phyloP scores from a whole-genome alignment of 1,140 invertebrate species.

The Drosophila subpulchrella region DNA sequence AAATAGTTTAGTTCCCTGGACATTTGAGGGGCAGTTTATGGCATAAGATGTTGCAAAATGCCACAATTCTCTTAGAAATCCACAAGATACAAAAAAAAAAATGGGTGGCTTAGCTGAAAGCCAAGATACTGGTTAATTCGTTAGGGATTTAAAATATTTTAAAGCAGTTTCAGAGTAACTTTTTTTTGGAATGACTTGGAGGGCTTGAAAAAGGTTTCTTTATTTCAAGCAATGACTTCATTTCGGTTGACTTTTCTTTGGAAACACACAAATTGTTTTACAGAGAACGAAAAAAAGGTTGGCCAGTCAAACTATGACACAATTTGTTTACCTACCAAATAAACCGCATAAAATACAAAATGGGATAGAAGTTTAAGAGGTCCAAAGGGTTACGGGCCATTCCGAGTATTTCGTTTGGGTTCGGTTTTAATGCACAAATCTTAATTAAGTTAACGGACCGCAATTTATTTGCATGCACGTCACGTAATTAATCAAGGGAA shows the following conservation, averaged over 20 bases:
- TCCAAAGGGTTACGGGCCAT: slow-evolving; percentile 7
- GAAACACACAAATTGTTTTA: not conserved
- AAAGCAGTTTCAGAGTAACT: not conserved
- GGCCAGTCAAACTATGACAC: slow-evolving; percentile 15
- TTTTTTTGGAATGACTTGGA: not conserved
- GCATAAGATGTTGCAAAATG: not conserved
- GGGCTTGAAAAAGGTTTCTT: not conserved
- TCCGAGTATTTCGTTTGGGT: not conserved
- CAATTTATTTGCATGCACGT: slow-evolving; percentile 78
- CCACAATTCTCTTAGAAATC: not conserved
- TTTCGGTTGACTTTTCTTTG: not conserved
- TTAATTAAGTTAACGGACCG: slow-evolving; percentile 79
- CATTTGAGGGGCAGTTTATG: not conserved
- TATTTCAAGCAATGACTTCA: not conserved
- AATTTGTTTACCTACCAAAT: slow-evolving; percentile 4
- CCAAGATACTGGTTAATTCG: not conserved
- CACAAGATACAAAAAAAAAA: not conserved
- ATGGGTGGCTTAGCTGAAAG: too few species aligned
- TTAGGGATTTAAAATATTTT: not conserved
- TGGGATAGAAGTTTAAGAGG: not conserved
- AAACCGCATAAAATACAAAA: not conserved
- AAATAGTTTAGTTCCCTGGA: slow-evolving; percentile 9
- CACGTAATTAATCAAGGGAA: slow-evolving; percentile 77
- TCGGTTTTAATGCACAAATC: slow-evolving; percentile 62
- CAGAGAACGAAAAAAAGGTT: not conserved